These are phyloP conservation scores for Forbesichthys papilliferus DNA, from an alignment of 2,113 vertebrate genomes.

Conservation along the genomic window DNA sequence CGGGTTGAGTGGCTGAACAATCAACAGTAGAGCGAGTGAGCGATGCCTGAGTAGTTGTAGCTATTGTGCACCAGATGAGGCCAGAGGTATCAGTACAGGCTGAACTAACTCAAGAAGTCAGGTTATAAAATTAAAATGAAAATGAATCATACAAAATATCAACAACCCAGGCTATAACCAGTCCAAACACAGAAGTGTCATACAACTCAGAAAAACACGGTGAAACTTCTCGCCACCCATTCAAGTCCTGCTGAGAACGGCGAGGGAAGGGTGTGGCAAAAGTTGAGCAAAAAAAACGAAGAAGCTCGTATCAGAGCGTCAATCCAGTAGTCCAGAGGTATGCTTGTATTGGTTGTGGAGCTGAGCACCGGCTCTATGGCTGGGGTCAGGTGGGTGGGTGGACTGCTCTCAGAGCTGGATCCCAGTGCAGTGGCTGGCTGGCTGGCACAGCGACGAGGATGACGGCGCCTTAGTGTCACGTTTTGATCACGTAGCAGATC, in stretches of 20 bases:
- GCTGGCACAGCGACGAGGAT: constrained; percentile 74
- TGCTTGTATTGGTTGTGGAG: constrained; percentile 63
- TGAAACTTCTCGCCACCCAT: constrained; percentile 36
- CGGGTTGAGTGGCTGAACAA: constrained; percentile 64
- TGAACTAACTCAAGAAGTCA: constrained; percentile 44
- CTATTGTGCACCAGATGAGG: constrained; percentile 66
- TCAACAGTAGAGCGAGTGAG: constrained; percentile 65
- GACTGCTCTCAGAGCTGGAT: constrained; percentile 72
- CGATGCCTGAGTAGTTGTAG: constrained; percentile 72
- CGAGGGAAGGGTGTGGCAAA: constrained; percentile 34
- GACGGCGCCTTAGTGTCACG: constrained; percentile 70
- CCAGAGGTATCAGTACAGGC: constrained; percentile 66
- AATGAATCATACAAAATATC: constrained; percentile 38
- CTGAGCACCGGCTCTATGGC: constrained; percentile 70
- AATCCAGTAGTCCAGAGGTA: constrained; percentile 66
- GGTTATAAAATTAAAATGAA: neutral
- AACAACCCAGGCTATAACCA: constrained; percentile 34
- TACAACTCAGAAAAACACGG: constrained; percentile 49
- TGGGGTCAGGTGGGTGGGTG: constrained; percentile 35
- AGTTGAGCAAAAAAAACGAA: constrained; percentile 33
- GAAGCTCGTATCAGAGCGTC: constrained; percentile 30
- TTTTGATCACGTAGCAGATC: constrained; percentile 58
- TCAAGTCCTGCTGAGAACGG: constrained; percentile 22
- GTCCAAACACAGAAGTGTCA: constrained; percentile 50
- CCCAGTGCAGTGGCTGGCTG: constrained; percentile 66